Evolutionary conservation across 1,140 invertebrate species (phyloP).

Genomic region (Nylanderia fulva): DNA sequence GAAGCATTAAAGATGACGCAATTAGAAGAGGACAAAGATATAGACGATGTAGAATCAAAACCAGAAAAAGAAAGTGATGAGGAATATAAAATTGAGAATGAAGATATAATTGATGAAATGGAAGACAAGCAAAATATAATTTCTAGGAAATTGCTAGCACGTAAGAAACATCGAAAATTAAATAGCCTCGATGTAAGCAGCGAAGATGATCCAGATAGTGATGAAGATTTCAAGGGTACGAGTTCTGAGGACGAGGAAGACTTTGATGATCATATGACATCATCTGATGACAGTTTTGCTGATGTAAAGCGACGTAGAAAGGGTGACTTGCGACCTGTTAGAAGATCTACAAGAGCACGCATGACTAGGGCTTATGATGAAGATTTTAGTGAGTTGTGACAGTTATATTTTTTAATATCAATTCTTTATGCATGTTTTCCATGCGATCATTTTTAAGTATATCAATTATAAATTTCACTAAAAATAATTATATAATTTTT

Average conservation of each 20-base stretch:
- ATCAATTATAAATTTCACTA: background rate
- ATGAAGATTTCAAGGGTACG: conserved; percentile 94
- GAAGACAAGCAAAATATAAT: conserved; percentile 79
- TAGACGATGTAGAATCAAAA: conserved; percentile 74
- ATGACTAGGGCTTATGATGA: conserved; percentile 86
- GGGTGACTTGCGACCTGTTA: conserved; percentile 82
- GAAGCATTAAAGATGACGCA: conserved; percentile 76
- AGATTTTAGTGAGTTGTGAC: conserved; percentile 87
- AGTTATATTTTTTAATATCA: background rate
- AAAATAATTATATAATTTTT: background rate
- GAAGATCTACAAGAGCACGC: conserved; percentile 87
- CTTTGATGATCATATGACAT: conserved; percentile 86
- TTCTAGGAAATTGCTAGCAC: conserved; percentile 79
- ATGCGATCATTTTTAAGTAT: background rate
- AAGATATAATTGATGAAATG: conserved; percentile 83
- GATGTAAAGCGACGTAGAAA: conserved; percentile 81
- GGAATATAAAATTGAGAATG: conserved; percentile 86
- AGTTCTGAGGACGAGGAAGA: conserved; percentile 89
- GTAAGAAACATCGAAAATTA: conserved; percentile 91
- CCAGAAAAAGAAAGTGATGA: conserved; percentile 83
- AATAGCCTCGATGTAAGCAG: conserved; percentile 93
- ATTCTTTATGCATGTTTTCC: background rate
- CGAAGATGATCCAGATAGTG: conserved; percentile 92
- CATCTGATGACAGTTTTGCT: conserved; percentile 87
- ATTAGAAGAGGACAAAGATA: conserved; percentile 72